phyloP scores from a whole-genome alignment of 2,888 invertebrate species.

The Anthophora plumipes region DNA sequence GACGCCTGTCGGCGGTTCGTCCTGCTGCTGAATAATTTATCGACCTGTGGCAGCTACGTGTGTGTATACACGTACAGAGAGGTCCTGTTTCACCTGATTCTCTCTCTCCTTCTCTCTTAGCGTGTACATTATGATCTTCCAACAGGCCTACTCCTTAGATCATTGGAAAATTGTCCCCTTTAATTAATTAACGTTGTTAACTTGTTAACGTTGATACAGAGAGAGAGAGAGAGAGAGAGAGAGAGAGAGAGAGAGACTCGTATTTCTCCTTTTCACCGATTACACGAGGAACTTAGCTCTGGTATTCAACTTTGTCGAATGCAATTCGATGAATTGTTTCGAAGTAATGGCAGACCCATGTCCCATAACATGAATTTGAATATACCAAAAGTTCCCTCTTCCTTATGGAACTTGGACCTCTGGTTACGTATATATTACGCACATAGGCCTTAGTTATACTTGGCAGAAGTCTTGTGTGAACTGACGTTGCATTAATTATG shows the following conservation, averaged over 20 bases:
- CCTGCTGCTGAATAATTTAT: constrained; percentile 67
- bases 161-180: constrained; percentile 45
- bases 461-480: not conserved
- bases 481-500: constrained; percentile 7
- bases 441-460: not conserved
- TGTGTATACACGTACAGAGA: constrained; percentile 32
- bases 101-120: not conserved
- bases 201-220: constrained; percentile 37
- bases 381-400: not conserved
- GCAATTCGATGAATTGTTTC: constrained; percentile 21
- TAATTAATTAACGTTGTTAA: constrained; percentile 61
- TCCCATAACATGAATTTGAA: not conserved
- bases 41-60: constrained; percentile 58
- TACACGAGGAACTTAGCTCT: not conserved
- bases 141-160: constrained; percentile 29
- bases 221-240: not conserved
- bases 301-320: constrained; percentile 21
- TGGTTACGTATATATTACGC: not conserved
- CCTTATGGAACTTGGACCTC: no score
- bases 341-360: not conserved
- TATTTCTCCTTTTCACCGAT: constrained; percentile 15
- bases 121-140: not conserved
- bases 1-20: constrained; percentile 64
- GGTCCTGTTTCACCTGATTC: constrained; percentile 3
- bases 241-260: not conserved